These are phyloP conservation scores for Theretra japonica DNA, from an alignment of 2,888 invertebrate species.

Conservation along the genomic window DNA sequence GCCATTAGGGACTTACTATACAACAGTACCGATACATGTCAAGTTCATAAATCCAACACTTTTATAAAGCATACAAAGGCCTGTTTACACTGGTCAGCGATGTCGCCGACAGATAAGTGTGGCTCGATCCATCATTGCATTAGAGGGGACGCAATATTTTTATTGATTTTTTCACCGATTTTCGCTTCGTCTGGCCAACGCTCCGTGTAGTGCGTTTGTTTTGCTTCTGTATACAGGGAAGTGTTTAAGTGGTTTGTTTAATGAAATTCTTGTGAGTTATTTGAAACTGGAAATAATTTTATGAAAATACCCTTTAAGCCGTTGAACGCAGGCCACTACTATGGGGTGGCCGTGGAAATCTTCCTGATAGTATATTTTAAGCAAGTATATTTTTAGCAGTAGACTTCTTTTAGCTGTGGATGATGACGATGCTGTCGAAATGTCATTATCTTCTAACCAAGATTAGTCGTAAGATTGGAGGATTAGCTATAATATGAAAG, in stretches of 20 bases:
- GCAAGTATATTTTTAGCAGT: too few relatives aligned
- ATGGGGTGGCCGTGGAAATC: too few relatives aligned
- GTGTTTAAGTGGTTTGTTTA: background rate
- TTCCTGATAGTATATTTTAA: too few relatives aligned
- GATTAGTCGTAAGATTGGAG: too few relatives aligned
- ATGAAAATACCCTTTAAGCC: too few relatives aligned
- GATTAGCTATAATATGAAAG: too few relatives aligned
- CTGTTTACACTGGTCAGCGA: constrained; percentile 62
- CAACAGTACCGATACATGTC: constrained; percentile 23
- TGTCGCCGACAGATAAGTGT: constrained; percentile 74
- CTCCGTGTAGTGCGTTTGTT: background rate
- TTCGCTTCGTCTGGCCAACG: constrained; percentile 6
- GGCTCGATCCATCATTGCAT: constrained; percentile 75
- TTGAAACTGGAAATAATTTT: too few relatives aligned
- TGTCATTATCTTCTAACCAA: too few relatives aligned
- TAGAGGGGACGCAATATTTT: constrained; percentile 67
- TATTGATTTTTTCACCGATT: constrained; percentile 68
- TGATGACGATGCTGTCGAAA: too few relatives aligned
- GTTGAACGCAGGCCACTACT: too few relatives aligned
- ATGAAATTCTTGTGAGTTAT: background rate
- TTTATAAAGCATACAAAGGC: constrained; percentile 44
- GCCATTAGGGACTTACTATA: background rate
- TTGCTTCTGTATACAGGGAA: background rate
- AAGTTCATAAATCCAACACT: constrained; percentile 30
- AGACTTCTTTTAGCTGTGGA: too few relatives aligned